Conservation (phyloP, 2,113 vertebrate species). For the Channa argus region DNA sequence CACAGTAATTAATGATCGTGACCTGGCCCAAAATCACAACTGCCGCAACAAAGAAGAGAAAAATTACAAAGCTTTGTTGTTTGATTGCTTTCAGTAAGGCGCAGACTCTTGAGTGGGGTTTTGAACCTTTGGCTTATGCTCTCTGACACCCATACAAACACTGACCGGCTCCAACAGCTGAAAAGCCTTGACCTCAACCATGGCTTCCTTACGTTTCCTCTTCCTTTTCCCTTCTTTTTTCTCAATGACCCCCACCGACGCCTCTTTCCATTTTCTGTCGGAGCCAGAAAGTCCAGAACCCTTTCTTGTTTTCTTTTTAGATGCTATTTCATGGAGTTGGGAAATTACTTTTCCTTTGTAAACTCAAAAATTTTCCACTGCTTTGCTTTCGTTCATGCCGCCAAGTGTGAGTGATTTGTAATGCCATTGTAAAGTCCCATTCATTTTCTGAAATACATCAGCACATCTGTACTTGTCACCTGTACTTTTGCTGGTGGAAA, state of each 20-base stretch:
- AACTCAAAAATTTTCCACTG: not conserved
- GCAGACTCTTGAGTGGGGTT: not conserved
- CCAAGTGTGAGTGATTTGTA: not conserved
- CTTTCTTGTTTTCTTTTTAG: not conserved
- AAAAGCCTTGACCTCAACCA: conserved; percentile 52
- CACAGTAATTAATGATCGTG: conserved; percentile 3
- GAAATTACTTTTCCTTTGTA: not conserved
- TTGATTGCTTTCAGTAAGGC: not conserved
- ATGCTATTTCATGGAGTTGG: not conserved
- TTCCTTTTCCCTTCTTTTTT: conserved; percentile 31
- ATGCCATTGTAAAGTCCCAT: not conserved
- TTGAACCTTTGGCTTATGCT: no score
- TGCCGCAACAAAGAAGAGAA: conserved; percentile 6
- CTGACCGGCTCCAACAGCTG: conserved; percentile 25
- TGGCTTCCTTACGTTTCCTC: conserved; percentile 37
- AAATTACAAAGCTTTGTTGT: not conserved
- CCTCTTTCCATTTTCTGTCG: not conserved
- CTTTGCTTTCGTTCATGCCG: not conserved
- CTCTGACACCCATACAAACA: not conserved
- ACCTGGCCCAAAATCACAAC: conserved; percentile 1
- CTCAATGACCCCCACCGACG: conserved; percentile 1
- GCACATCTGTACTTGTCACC: not conserved
- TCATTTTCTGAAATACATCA: not conserved
- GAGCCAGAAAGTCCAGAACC: not conserved
- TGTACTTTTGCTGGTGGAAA: not conserved